Percentiles rank a stretch among this genome's conserved stretches.
These are phyloP conservation scores for Seriola quinqueradiata DNA, from an alignment of 2,113 vertebrate genomes.

Conservation along the genomic window DNA sequence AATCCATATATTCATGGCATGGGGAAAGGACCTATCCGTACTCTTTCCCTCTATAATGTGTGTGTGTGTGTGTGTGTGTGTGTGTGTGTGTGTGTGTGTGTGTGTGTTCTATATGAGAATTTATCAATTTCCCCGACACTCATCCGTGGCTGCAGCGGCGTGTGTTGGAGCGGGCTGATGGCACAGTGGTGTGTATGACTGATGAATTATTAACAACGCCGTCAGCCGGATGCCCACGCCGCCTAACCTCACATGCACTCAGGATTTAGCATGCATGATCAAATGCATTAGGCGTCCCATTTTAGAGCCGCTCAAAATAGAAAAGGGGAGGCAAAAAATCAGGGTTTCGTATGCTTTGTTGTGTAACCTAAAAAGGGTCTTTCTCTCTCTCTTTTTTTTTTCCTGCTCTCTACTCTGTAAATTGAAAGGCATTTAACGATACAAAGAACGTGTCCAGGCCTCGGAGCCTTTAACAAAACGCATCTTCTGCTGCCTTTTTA, in stretches of 20 bases:
- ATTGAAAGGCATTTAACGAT: conserved; percentile 50
- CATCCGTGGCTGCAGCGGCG: not conserved
- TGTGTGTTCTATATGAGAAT: not conserved
- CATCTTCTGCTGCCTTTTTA: conserved; percentile 19
- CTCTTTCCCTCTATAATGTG: not conserved
- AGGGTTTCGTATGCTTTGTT: conserved; percentile 59
- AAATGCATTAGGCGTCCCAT: conserved; percentile 58
- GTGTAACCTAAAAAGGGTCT: conserved; percentile 56
- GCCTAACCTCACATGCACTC: conserved; percentile 66
- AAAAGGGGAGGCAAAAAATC: conserved; percentile 46
- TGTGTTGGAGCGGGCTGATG: conserved; percentile 34
- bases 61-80: not conserved
- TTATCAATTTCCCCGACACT: conserved; percentile 42
- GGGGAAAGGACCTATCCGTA: not conserved
- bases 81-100: not conserved
- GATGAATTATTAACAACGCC: conserved; percentile 68
- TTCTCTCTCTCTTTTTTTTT: not conserved
- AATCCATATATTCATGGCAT: not conserved
- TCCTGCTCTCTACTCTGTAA: conserved; percentile 4
- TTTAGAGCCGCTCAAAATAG: conserved; percentile 66
- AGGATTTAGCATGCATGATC: conserved; percentile 67
- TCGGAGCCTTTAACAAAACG: conserved; percentile 34
- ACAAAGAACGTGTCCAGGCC: conserved; percentile 38
- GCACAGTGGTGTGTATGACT: conserved; percentile 50
- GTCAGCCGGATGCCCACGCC: conserved; percentile 50